These are phyloP conservation scores for Meda fulgida DNA, from an alignment of 2,797 vertebrate genomes.

Conservation along the genomic window DNA sequence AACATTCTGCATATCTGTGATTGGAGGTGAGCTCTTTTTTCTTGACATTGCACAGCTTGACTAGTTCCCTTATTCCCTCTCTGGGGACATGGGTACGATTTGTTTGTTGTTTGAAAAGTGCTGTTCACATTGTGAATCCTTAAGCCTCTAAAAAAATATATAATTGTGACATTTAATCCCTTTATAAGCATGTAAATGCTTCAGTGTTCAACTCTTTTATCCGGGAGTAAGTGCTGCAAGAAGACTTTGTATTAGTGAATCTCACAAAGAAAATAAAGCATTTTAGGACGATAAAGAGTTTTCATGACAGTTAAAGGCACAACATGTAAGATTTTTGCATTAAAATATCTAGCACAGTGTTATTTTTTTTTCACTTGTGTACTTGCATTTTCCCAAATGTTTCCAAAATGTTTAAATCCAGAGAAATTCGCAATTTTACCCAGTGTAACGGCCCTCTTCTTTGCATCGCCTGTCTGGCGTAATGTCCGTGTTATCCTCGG, in stretches of 20 bases:
- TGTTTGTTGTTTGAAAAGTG: slow-evolving; percentile 21
- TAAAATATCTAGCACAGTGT: no score
- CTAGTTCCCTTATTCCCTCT: neutral
- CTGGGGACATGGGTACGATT: neutral
- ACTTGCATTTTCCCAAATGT: neutral
- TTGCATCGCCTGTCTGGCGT: neutral
- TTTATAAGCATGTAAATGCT: slow-evolving; percentile 17
- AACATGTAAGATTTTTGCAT: no score
- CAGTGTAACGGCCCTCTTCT: neutral
- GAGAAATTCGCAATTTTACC: neutral
- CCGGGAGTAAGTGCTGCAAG: neutral
- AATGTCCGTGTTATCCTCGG: neutral
- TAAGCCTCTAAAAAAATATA: neutral
- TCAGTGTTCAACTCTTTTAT: neutral
- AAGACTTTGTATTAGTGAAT: neutral
- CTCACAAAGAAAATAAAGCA: neutral
- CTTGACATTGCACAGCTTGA: slow-evolving; percentile 7
- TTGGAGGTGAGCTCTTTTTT: neutral
- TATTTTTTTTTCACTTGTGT: no score
- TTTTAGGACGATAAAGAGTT: neutral
- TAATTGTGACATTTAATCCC: slow-evolving; percentile 12
- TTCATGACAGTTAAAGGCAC: neutral
- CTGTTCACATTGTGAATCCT: neutral
- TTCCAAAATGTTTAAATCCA: neutral
- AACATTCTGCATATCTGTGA: slow-evolving; percentile 5